These are phyloP conservation scores for Mesochorus sp. DNA, from an alignment of 2,888 invertebrate genomes.

Conservation along the genomic window DNA sequence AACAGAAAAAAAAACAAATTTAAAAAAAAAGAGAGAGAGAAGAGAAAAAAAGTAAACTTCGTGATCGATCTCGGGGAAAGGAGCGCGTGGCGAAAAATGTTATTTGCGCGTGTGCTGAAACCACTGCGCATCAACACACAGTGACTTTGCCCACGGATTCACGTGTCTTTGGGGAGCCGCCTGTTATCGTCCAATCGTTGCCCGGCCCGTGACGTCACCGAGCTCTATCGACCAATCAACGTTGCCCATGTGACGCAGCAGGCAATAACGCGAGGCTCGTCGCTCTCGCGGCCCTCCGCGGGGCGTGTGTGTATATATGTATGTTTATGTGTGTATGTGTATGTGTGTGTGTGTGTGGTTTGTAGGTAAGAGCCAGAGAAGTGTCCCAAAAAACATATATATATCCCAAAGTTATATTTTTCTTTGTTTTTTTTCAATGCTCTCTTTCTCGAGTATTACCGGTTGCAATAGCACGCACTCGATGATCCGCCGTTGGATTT, in stretches of 20 bases:
- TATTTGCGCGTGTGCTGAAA: constrained; percentile 65
- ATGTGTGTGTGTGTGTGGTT: too few relatives aligned
- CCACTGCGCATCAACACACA: constrained; percentile 82
- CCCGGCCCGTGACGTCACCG: constrained; percentile 80
- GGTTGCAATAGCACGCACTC: too few relatives aligned
- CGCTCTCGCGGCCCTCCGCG: too few relatives aligned
- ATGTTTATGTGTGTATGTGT: too few relatives aligned
- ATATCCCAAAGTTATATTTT: too few relatives aligned
- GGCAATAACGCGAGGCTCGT: constrained; percentile 69
- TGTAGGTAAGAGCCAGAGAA: too few relatives aligned
- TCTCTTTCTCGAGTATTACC: too few relatives aligned
- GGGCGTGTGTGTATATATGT: constrained; percentile 6
- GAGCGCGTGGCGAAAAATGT: constrained; percentile 75
- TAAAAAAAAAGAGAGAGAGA: neutral
- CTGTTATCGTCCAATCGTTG: constrained; percentile 78
- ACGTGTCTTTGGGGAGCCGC: constrained; percentile 81
- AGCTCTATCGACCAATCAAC: constrained; percentile 83
- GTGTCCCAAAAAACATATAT: too few relatives aligned
- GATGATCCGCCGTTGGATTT: too few relatives aligned
- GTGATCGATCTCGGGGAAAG: constrained; percentile 81
- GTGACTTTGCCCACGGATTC: constrained; percentile 76
- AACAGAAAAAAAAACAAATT: too few relatives aligned
- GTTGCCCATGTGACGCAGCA: constrained; percentile 83
- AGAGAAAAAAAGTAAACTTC: constrained; percentile 67
- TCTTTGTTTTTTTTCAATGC: too few relatives aligned